Conservation (phyloP, 1,140 invertebrate species). For the Probaryconus sp. region DNA sequence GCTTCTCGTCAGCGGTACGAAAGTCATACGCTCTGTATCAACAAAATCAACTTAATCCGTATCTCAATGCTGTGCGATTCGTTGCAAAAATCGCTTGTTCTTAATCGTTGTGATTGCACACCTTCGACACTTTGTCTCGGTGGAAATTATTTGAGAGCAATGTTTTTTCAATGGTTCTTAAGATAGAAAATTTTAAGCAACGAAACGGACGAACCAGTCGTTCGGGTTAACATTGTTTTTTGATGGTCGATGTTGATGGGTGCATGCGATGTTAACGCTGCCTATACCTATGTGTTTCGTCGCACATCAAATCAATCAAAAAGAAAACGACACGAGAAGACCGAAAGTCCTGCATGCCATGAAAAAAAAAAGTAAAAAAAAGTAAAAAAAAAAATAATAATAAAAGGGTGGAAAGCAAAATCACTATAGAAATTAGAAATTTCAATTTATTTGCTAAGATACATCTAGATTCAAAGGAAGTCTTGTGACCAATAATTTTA, state of each 20-base stretch:
- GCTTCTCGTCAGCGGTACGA: constrained; percentile 35
- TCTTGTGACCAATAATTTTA: no score
- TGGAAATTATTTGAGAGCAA: constrained; percentile 4
- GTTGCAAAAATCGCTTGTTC: constrained; percentile 33
- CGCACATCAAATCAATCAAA: constrained; percentile 18
- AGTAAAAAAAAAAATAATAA: not conserved
- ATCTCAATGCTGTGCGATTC: constrained; percentile 33
- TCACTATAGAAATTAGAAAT: no score
- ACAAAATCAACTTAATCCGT: constrained; percentile 7
- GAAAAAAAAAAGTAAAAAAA: not conserved
- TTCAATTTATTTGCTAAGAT: no score
- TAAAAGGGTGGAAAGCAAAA: not conserved
- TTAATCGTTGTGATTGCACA: constrained; percentile 12
- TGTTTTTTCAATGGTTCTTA: constrained; percentile 27
- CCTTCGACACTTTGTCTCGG: not conserved
- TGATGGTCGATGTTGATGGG: constrained; percentile 57
- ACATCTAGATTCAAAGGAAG: no score
- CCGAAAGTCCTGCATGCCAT: constrained; percentile 47
- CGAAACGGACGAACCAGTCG: constrained; percentile 20
- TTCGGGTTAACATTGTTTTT: constrained; percentile 25
- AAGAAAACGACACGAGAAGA: constrained; percentile 50
- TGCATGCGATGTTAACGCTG: constrained; percentile 69
- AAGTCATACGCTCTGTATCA: constrained; percentile 31
- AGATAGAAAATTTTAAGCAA: no score
- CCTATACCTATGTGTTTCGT: constrained; percentile 43